These are phyloP conservation scores for Tillus elongatus DNA, from an alignment of 2,888 invertebrate species.

Conservation along the genomic window DNA sequence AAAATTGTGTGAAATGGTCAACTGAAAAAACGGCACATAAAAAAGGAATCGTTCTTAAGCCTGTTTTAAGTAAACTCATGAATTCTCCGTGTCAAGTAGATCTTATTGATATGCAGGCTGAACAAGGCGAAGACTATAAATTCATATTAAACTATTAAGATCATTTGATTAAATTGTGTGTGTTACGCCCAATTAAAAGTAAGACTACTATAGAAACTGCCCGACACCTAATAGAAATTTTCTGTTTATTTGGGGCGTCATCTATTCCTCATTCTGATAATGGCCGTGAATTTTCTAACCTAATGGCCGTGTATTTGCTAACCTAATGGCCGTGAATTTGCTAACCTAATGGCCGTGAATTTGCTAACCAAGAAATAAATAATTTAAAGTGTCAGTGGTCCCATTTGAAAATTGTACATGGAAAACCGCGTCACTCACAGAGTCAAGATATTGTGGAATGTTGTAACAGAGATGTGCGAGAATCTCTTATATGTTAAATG, in stretches of 20 bases:
- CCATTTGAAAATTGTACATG: constrained; percentile 8
- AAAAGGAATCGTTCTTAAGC: constrained; percentile 4
- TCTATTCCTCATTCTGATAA: constrained; percentile 14
- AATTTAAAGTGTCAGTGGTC: constrained; percentile 13
- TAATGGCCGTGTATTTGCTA: too few species aligned
- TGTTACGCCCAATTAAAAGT: constrained; percentile 14
- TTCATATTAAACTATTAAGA: constrained; percentile 5
- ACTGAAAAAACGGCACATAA: constrained; percentile 3
- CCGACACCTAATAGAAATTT: constrained; percentile 9
- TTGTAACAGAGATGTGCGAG: constrained; percentile 15
- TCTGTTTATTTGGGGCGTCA: constrained; percentile 11
- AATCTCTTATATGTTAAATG: constrained; percentile 17
- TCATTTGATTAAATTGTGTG: constrained; percentile 8
- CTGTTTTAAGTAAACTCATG: constrained; percentile 1
- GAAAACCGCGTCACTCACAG: too few species aligned
- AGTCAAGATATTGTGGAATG: too few species aligned
- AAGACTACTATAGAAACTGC: constrained; percentile 14
- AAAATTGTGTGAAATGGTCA: background rate
- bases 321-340: too few species aligned
- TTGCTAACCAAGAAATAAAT: constrained; percentile 9
- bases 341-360: constrained; percentile 7
- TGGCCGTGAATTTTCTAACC: constrained; percentile 1
- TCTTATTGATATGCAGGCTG: constrained; percentile 1
- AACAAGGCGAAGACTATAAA: background rate
- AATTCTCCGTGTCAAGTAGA: constrained; percentile 4